phyloP scores from a whole-genome alignment of 2,113 vertebrate species.

The Muntiacus muntjak region DNA sequence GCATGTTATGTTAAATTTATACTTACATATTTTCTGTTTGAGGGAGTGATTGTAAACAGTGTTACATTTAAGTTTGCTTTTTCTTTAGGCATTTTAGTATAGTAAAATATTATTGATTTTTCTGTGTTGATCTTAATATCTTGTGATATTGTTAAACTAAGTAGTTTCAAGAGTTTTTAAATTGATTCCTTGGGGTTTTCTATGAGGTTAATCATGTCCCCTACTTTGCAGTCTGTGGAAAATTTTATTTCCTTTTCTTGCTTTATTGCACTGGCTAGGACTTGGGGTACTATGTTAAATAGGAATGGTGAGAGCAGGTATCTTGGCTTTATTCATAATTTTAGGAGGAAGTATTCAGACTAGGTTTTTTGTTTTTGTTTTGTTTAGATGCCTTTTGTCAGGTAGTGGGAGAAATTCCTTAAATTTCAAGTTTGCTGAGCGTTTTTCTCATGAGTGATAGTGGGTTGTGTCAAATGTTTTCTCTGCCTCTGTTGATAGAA shows the following conservation, averaged over 20 bases:
- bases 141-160: background rate
- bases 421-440: background rate
- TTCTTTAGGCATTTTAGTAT: background rate
- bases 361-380: background rate
- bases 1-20: background rate
- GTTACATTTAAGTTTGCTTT: background rate
- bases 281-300: background rate
- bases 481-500: background rate
- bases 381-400: background rate
- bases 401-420: background rate
- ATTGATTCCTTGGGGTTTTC: background rate
- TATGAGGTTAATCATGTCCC: background rate
- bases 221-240: background rate
- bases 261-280: background rate
- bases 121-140: background rate
- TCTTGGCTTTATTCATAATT: background rate
- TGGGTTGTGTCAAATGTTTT: background rate
- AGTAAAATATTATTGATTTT: background rate
- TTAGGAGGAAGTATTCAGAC: background rate
- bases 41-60: background rate
- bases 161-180: background rate
- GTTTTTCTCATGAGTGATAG: background rate
- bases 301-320: background rate
- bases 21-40: background rate
- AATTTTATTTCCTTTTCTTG: background rate